phyloP scores from a whole-genome alignment of 2,888 invertebrate genomes.

The Oscheius sp. region DNA sequence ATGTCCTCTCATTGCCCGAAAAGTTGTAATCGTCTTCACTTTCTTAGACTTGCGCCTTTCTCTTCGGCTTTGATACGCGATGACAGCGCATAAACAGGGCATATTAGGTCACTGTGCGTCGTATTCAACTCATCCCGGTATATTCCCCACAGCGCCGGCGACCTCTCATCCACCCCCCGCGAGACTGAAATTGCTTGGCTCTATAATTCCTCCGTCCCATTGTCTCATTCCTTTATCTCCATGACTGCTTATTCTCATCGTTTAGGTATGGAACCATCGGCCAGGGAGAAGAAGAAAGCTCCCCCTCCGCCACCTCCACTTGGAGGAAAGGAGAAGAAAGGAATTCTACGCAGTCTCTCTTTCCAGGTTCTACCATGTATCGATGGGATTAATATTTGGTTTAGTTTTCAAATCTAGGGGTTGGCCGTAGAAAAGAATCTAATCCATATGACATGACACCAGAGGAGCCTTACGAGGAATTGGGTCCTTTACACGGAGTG shows the following conservation, averaged over 20 bases:
- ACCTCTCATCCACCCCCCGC: conserved; percentile 11
- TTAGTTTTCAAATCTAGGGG: conserved; percentile 55
- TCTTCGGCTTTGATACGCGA: conserved; percentile 37
- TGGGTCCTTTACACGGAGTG: conserved; percentile 61
- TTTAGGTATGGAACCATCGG: conserved; percentile 19
- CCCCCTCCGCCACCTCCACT: conserved; percentile 44
- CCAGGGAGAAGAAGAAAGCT: conserved; percentile 27
- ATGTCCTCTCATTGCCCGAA: background rate
- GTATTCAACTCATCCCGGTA: conserved; percentile 34
- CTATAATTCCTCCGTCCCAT: background rate
- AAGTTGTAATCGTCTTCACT: conserved; percentile 14
- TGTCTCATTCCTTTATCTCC: background rate
- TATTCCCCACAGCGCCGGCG: conserved; percentile 24
- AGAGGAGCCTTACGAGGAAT: conserved; percentile 56
- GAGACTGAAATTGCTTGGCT: conserved; percentile 6
- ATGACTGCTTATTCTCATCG: background rate
- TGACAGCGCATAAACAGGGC: conserved; percentile 39
- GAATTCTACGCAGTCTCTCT: conserved; percentile 62
- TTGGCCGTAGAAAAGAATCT: conserved; percentile 39
- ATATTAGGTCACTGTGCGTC: conserved; percentile 38
- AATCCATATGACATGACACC: conserved; percentile 58
- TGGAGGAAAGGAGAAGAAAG: conserved; percentile 56
- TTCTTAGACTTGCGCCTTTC: conserved; percentile 18
- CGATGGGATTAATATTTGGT: conserved; percentile 6
- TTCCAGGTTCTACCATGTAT: conserved; percentile 54